Percentiles rank a stretch among this genome's conserved stretches.
Conservation (phyloP, 2,888 invertebrate species). For the Hetaerina titia region DNA sequence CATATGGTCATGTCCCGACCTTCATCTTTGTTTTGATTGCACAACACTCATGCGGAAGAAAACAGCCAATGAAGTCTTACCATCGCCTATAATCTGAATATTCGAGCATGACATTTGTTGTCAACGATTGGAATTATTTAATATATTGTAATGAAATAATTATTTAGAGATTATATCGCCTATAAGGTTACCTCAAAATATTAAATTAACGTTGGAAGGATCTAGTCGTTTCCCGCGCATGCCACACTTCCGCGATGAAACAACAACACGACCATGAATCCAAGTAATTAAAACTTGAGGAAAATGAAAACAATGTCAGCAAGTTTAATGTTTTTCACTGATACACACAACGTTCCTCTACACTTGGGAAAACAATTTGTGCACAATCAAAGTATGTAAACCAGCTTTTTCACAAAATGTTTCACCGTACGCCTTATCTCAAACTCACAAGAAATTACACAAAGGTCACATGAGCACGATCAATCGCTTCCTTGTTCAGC, state of each 20-base stretch:
- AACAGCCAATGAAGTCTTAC: slow-evolving; percentile 43
- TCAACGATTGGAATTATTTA: not conserved
- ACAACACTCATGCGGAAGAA: slow-evolving; percentile 69
- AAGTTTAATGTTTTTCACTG: not conserved
- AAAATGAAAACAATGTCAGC: not conserved
- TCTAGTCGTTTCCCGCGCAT: slow-evolving; percentile 71
- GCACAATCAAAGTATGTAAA: slow-evolving; percentile 40
- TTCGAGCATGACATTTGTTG: not conserved
- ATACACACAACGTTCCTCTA: slow-evolving; percentile 23
- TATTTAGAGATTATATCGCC: not conserved
- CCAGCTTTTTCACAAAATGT: slow-evolving; percentile 29
- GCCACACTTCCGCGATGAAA: slow-evolving; percentile 69
- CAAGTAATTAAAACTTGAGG: slow-evolving; percentile 59
- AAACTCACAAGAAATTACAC: slow-evolving; percentile 69
- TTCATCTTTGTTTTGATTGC: slow-evolving; percentile 70
- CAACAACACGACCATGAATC: slow-evolving; percentile 70
- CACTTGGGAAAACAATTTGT: slow-evolving; percentile 10
- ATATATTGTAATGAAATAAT: not conserved
- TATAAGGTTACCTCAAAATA: slow-evolving; percentile 18
- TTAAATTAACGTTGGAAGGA: slow-evolving; percentile 45
- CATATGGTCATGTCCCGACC: slow-evolving; percentile 51
- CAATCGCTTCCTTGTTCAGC: slow-evolving; percentile 70
- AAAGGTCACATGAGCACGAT: slow-evolving; percentile 72
- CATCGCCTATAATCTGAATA: not conserved
- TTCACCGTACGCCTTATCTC: slow-evolving; percentile 1